These are phyloP conservation scores for Himalopsyche tibetana DNA, from an alignment of 2,888 invertebrate genomes.

Conservation along the genomic window DNA sequence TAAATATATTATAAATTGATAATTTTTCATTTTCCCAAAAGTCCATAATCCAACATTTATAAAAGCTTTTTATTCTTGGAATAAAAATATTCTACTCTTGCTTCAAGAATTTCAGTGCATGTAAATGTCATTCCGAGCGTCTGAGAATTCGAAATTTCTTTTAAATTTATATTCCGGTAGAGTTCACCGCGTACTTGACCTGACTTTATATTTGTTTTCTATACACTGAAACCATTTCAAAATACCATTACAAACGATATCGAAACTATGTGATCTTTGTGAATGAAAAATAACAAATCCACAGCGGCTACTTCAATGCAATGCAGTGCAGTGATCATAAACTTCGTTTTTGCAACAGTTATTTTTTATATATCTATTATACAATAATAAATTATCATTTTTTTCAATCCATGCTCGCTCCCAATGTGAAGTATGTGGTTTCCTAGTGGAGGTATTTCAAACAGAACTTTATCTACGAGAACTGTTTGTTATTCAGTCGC, in stretches of 20 bases:
- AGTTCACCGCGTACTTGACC: slow-evolving; percentile 20
- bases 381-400: neutral
- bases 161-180: slow-evolving; percentile 18
- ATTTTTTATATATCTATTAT: neutral
- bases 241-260: slow-evolving; percentile 13
- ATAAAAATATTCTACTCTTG: neutral
- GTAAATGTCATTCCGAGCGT: neutral
- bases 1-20: too few relatives aligned
- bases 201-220: slow-evolving; percentile 10
- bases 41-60: too few relatives aligned
- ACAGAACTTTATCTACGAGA: too few relatives aligned
- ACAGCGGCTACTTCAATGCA: neutral
- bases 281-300: slow-evolving; percentile 20
- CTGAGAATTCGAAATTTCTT: neutral
- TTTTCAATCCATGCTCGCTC: neutral
- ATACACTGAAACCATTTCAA: neutral
- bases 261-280: slow-evolving; percentile 18
- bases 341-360: neutral
- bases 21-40: too few relatives aligned
- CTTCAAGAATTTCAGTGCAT: neutral
- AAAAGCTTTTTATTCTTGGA: neutral
- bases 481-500: too few relatives aligned
- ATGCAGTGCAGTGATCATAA: slow-evolving; percentile 1
- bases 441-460: too few relatives aligned
- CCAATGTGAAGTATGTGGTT: too few relatives aligned